A percentile compares a stretch with the other conserved stretches of the same genome.
phyloP scores from a whole-genome alignment of 2,113 vertebrate species.

The Anthoscopus minutus region DNA sequence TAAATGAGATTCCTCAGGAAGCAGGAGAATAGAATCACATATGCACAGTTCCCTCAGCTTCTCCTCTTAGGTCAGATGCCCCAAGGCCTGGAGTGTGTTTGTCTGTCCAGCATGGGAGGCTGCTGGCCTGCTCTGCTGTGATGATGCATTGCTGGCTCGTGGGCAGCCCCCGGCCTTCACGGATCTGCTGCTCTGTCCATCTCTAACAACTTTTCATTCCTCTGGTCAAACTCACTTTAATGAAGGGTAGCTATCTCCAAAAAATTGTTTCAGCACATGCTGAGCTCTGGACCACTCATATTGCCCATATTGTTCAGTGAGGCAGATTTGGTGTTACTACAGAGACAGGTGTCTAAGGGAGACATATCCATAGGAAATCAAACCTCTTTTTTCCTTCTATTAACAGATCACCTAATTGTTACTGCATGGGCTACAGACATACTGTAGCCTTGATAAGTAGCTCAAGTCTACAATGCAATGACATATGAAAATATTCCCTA shows the following conservation, averaged over 20 bases:
- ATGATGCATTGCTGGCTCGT: rapidly evolving
- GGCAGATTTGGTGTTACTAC: not conserved
- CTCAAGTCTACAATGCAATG: not conserved
- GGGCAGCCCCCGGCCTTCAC: not conserved
- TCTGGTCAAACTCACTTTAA: not conserved
- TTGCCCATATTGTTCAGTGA: rapidly evolving
- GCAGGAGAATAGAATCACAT: not conserved
- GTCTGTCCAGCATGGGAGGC: not conserved
- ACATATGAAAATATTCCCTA: not conserved
- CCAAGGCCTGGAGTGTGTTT: not conserved
- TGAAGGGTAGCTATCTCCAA: not conserved
- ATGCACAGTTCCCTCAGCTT: not conserved
- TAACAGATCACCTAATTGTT: not conserved
- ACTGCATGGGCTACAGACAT: not conserved
- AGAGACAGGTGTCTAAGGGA: not conserved
- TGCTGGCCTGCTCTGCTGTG: not conserved
- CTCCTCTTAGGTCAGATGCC: not conserved
- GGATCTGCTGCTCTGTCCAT: not conserved
- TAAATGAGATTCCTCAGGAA: not conserved
- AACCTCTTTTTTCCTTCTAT: not conserved
- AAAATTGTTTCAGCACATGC: rapidly evolving
- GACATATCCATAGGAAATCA: not conserved
- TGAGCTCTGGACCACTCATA: not conserved
- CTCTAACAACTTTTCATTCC: not conserved
- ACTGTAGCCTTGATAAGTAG: not conserved